Conservation (phyloP, 2,888 invertebrate genomes). For the Synergus itoensis region DNA sequence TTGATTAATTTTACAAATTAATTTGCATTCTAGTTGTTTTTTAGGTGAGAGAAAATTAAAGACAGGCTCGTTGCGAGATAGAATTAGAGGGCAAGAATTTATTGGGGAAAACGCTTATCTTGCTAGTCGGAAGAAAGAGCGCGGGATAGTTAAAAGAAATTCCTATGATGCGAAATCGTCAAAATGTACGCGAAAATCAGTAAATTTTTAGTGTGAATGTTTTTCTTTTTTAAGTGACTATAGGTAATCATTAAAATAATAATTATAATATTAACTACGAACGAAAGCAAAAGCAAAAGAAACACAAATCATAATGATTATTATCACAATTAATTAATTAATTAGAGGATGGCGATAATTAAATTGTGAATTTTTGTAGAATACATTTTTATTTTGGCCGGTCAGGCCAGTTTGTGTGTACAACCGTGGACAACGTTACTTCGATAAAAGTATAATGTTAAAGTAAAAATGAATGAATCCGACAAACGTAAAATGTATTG, state of each 20-base stretch:
- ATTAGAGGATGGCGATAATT: conserved; percentile 67
- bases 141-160: background rate
- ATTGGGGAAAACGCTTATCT: conserved; percentile 17
- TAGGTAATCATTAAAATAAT: conserved; percentile 55
- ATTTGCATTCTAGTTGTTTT: conserved; percentile 17
- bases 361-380: conserved; percentile 71
- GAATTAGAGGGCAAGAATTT: conserved; percentile 17
- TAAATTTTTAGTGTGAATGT: conserved; percentile 67
- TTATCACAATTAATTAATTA: conserved; percentile 67
- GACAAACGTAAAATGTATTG: conserved; percentile 72
- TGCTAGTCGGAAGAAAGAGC: conserved; percentile 32
- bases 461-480: conserved; percentile 59
- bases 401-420: conserved; percentile 66
- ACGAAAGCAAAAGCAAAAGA: conserved; percentile 51
- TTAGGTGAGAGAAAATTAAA: conserved; percentile 11
- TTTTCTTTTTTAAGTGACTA: conserved; percentile 64
- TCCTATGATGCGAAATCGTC: conserved; percentile 52
- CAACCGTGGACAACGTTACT: conserved; percentile 67
- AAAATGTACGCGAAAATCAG: conserved; percentile 57
- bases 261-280: conserved; percentile 55
- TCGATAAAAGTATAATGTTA: conserved; percentile 54
- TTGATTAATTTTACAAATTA: conserved; percentile 5
- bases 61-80: conserved; percentile 1
- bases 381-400: conserved; percentile 68
- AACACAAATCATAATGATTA: conserved; percentile 59